phyloP scores from a whole-genome alignment of 2,888 invertebrate genomes.

The Notodonta dromedarius region DNA sequence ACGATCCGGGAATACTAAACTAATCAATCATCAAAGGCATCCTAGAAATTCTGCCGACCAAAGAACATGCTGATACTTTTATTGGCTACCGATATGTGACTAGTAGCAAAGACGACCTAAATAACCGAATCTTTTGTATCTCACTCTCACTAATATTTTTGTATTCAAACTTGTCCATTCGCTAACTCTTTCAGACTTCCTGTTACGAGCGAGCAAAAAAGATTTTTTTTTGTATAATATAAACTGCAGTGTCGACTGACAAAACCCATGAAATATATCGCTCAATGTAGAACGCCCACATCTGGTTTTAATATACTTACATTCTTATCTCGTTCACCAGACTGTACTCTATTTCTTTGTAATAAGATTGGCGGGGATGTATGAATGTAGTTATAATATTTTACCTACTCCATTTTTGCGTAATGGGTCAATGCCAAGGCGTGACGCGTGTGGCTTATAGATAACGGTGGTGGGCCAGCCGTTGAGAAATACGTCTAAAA shows the following conservation, averaged over 20 bases:
- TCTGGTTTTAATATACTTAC: conserved; percentile 45
- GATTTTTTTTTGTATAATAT: conserved; percentile 14
- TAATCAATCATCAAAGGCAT: neutral
- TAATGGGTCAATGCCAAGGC: conserved; percentile 55
- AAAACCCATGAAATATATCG: conserved; percentile 49
- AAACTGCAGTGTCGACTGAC: conserved; percentile 36
- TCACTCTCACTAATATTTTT: conserved; percentile 14
- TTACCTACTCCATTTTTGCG: conserved; percentile 34
- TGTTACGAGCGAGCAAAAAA: conserved; percentile 7
- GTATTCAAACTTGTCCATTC: conserved; percentile 19
- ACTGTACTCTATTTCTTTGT: conserved; percentile 22
- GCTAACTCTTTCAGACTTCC: conserved; percentile 19
- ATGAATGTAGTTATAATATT: conserved; percentile 33
- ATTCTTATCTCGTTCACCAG: conserved; percentile 18
- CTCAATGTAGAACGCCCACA: conserved; percentile 29
- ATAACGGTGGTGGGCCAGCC: conserved; percentile 7
- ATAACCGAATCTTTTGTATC: conserved; percentile 16
- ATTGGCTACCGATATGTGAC: neutral
- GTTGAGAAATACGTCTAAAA: neutral
- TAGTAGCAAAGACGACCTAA: conserved; percentile 29
- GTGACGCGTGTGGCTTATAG: conserved; percentile 27
- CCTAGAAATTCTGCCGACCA: neutral
- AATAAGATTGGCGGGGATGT: conserved; percentile 26
- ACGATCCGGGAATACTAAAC: neutral
- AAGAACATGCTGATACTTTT: neutral